Evolutionary conservation across 2,888 invertebrate species (phyloP), one percentile per base, ranked within the genome.

Genomic region (Cyaniris semiargus): DNA sequence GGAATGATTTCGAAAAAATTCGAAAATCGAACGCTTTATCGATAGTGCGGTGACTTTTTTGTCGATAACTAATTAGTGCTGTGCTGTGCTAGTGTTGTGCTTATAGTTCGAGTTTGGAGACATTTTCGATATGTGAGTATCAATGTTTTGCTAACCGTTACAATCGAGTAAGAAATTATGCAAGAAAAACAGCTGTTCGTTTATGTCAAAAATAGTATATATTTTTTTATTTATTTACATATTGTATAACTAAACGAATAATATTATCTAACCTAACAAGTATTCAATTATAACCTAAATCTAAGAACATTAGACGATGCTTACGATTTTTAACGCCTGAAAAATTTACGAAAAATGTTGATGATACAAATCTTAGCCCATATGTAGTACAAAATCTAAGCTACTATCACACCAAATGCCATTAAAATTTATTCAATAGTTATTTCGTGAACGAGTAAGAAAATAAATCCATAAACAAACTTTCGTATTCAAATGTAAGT

Each of bases 31-130:
- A 71, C 71, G 72, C 44, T 78, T 80, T 78, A 81, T 80, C 82
- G 79, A 83, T 79, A 79, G 77, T 78, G 78, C 13, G 77, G 80
- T 80, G 72, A 78, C 76, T 53, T 74, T 77, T 76, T 79, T 31
- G 71, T 71, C 76, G 77, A 75, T 77, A 78, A 78, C 78, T 70
- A 76, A 53, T 76, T 66, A 70, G 79, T 80, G 79, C 75, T 56
- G 78, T 79, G 78, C 58, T 60, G 72, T 72, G 48, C 38, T 72
- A 38, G 72, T 72, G 72, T 34, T 76, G 58, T 76, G 58, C 21
- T 56, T 60, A 8, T 60, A 31, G 23, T 34, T 21, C 34, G 75
- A 58, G 60, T 31, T 76, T 66, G 76, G 74, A 74, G 48, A 18
- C 27, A 15, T 1, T 74, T 27, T 53, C 23, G 48, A 74, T 53